Evolutionary conservation across 2,797 vertebrate genomes (phyloP).

Genomic region (Thripadectes ignobilis): DNA sequence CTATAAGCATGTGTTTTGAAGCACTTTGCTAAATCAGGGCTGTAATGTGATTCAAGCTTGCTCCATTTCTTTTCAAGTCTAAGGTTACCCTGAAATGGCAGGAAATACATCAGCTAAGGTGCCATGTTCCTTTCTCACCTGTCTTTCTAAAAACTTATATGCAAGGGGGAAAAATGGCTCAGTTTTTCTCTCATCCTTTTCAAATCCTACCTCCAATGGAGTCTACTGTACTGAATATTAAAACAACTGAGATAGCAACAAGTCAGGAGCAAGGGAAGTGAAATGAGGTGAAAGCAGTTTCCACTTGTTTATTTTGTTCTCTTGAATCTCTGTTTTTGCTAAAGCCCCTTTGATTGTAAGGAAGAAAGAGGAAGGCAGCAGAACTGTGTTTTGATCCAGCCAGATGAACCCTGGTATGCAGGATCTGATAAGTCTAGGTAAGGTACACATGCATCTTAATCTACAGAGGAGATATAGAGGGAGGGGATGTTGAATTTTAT

Average conservation of each 20-base stretch:
- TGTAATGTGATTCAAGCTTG: conserved; percentile 21
- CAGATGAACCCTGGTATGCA: background rate
- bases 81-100: background rate
- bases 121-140: background rate
- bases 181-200: background rate
- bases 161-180: background rate
- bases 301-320: background rate
- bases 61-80: background rate
- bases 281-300: background rate
- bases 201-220: background rate
- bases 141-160: background rate
- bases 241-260: background rate
- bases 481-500: background rate
- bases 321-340: background rate
- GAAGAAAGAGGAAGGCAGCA: background rate
- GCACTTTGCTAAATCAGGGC: conserved; percentile 23
- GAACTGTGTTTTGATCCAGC: background rate
- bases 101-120: background rate
- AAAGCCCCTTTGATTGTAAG: background rate
- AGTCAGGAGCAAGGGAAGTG: background rate
- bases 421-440: background rate
- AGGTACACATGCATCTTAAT: fast-evolving
- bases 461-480: background rate
- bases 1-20: conserved; percentile 51
- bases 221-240: background rate